Evolutionary conservation across 2,113 vertebrate species (phyloP).

Genomic region (Phaethon lepturus): DNA sequence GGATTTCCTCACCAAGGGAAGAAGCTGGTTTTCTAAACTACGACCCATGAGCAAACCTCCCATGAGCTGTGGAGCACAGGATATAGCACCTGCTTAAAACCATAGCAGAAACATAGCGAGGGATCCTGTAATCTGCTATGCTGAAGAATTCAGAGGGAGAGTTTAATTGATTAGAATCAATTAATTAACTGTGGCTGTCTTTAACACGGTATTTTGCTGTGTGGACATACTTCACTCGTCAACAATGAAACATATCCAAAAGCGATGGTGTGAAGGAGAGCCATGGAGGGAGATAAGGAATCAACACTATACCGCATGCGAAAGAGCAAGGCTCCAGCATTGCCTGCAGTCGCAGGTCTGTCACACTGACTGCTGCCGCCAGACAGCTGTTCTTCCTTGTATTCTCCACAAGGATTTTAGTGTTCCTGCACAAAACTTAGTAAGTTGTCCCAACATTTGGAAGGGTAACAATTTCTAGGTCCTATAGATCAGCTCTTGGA

Average conservation of each 20-base stretch:
- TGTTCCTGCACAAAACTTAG: background rate
- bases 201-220: background rate
- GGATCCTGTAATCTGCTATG: background rate
- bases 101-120: background rate
- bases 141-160: background rate
- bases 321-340: background rate
- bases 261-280: background rate
- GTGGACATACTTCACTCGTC: no score
- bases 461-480: background rate
- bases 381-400: background rate
- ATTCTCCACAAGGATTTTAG: background rate
- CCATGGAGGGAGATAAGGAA: background rate
- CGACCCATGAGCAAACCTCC: background rate
- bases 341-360: rapidly evolving
- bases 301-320: rapidly evolving
- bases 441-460: background rate
- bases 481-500: background rate
- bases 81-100: background rate
- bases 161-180: background rate
- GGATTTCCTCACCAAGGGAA: background rate
- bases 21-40: background rate
- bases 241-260: background rate
- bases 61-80: background rate
- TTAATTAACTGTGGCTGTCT: background rate
- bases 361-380: background rate